Conservation (phyloP, 2,888 invertebrate genomes). For the Eustalomyia histrio region DNA sequence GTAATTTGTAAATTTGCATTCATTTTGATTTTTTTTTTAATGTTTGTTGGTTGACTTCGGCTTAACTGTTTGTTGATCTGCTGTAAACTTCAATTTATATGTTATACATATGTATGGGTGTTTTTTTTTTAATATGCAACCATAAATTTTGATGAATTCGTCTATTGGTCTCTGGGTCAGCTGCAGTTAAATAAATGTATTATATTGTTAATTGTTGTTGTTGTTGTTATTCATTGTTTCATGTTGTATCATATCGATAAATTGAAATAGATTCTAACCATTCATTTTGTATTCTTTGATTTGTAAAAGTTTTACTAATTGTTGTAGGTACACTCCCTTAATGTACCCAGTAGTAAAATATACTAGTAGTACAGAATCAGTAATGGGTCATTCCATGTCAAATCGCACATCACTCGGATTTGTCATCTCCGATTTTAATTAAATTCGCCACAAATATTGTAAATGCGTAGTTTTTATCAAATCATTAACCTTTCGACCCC, state of each 20-base stretch:
- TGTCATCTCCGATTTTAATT: too few relatives aligned
- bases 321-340: too few relatives aligned
- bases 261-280: too few relatives aligned
- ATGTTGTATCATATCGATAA: neutral
- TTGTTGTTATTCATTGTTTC: slow-evolving; percentile 15
- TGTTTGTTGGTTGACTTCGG: neutral
- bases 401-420: too few relatives aligned
- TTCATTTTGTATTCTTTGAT: too few relatives aligned
- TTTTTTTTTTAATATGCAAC: neutral
- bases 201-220: slow-evolving; percentile 3
- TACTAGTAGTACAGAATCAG: too few relatives aligned
- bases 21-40: slow-evolving; percentile 26
- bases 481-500: too few relatives aligned
- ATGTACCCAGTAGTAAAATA: too few relatives aligned
- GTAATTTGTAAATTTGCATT: slow-evolving; percentile 48
- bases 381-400: too few relatives aligned
- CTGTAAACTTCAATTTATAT: neutral
- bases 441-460: too few relatives aligned
- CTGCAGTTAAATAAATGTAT: slow-evolving; percentile 17
- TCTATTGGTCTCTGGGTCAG: slow-evolving; percentile 51
- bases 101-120: neutral
- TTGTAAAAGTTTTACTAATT: too few relatives aligned
- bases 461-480: too few relatives aligned
- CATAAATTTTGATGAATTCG: slow-evolving; percentile 46
- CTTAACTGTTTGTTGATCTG: slow-evolving; percentile 29